Base-by-base conservation (phyloP, 2,113 vertebrate species). In the Ptyas mucosa region DNA sequence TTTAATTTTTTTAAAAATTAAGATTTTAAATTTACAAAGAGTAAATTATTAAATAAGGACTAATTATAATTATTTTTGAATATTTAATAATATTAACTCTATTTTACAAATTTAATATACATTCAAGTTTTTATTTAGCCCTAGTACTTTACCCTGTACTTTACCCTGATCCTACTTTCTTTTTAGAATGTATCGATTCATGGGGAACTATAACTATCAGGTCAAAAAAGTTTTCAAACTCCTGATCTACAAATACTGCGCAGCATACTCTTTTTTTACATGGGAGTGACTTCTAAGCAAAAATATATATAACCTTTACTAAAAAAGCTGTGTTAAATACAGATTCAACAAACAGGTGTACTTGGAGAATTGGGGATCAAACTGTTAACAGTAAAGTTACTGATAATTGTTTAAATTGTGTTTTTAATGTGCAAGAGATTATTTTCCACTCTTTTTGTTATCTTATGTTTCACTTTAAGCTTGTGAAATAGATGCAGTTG, bases 341-440 rank as follows among this genome's bases (percentile, higher is more conserved):
- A 85, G 85, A 85, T 49, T 34, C 18, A 92, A 51, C 49, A 52
- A 29, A 10, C 39, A 81, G 20, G 5, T 55, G 24, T 54, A 75
- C 75, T 89, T 69, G 85, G 29, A 6, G 8, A 52, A 87, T 61
- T 90, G 85, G 20, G 10, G 46, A 93, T 58, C 34, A 75, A 87
- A 53, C 46, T 90, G 18, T 89, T 92, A 55, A 49, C 11, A 43
- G 9, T 87, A 69, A 51, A 29, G 92, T 93, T 87, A 69, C 89
- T 90, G 90, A 93, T 87, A 61, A 90, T 87, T 26, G 89, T 51
- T 90, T 93, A 61, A 90, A 12, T 53, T 86, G 55, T 86, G 88
- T 55, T 93, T 90, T 61, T 90, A 93, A 87, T 46, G 69, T 93
- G 75, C 81, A 43, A 1, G 34, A 46, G 26, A 24, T 39, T 92